phyloP scores from a whole-genome alignment of 2,888 invertebrate species.

The Catocala sponsa region DNA sequence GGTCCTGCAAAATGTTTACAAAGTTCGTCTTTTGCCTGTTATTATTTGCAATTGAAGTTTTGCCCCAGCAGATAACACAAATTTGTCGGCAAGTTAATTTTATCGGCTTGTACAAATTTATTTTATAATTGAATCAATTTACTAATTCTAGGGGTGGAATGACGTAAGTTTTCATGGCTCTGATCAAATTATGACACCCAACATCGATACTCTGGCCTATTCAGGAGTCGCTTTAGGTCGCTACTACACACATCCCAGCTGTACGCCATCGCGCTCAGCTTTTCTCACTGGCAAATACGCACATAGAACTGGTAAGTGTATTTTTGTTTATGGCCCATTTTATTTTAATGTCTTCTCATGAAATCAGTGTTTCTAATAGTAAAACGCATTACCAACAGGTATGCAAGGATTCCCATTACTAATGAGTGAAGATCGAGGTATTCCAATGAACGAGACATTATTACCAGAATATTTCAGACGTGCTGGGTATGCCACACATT shows the following conservation, averaged over 20 bases:
- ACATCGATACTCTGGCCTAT: slow-evolving; percentile 95
- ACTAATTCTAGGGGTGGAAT: slow-evolving; percentile 93
- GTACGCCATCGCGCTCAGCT: slow-evolving; percentile 94
- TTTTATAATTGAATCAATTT: not conserved
- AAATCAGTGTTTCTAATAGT: too few relatives aligned
- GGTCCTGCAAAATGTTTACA: too few relatives aligned
- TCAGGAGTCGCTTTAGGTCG: slow-evolving; percentile 94
- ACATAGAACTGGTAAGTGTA: slow-evolving; percentile 90
- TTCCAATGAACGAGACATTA: slow-evolving; percentile 82
- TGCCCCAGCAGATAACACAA: too few relatives aligned
- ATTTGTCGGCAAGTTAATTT: too few relatives aligned
- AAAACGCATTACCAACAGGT: slow-evolving; percentile 54
- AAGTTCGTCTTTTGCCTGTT: too few relatives aligned
- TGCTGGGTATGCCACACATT: slow-evolving; percentile 92
- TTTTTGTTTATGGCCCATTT: too few relatives aligned
- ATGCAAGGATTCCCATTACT: slow-evolving; percentile 83
- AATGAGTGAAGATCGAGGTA: slow-evolving; percentile 77
- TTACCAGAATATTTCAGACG: slow-evolving; percentile 89
- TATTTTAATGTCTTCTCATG: too few relatives aligned
- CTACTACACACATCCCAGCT: slow-evolving; percentile 94
- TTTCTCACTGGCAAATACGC: slow-evolving; percentile 95
- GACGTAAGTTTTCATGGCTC: slow-evolving; percentile 97
- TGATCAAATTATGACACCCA: slow-evolving; percentile 95
- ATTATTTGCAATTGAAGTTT: too few relatives aligned
- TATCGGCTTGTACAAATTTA: not conserved